Evolutionary conservation across 2,797 vertebrate genomes (phyloP).

Genomic region (Acipenser oxyrinchus): DNA sequence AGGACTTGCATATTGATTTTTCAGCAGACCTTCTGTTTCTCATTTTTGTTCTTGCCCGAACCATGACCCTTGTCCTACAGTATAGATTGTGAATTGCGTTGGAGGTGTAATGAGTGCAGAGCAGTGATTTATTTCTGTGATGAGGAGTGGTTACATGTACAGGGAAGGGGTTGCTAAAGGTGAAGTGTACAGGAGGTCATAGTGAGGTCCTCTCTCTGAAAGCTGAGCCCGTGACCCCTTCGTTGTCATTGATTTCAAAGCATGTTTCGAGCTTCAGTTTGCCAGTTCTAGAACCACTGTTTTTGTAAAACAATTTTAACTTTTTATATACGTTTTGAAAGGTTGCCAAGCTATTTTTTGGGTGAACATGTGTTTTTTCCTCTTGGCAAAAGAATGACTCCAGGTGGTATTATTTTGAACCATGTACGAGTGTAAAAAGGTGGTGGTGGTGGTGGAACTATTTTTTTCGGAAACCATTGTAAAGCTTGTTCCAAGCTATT

Average conservation of each 20-base stretch:
- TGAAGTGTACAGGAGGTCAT: slow-evolving; percentile 12
- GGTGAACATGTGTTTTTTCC: neutral
- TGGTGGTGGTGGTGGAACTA: neutral
- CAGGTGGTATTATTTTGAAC: neutral
- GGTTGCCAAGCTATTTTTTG: neutral
- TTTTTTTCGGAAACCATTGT: neutral
- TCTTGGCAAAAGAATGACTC: neutral
- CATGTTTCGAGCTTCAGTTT: neutral
- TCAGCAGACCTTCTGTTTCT: slow-evolving; percentile 35
- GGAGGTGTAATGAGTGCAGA: neutral
- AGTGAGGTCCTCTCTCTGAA: neutral
- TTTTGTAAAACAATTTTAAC: too few relatives aligned
- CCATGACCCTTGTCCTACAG: slow-evolving; percentile 3
- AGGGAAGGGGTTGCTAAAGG: neutral
- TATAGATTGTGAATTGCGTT: neutral
- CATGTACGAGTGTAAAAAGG: neutral
- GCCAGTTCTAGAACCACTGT: neutral
- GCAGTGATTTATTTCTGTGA: slow-evolving; percentile 3
- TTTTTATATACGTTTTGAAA: neutral
- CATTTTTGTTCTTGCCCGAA: slow-evolving; percentile 6
- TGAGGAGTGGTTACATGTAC: neutral
- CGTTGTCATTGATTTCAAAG: neutral
- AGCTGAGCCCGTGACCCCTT: neutral
- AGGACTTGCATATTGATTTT: slow-evolving; percentile 28
- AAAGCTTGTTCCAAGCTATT: too few relatives aligned